Base-by-base conservation (phyloP, 2,888 invertebrate genomes). In the Drosophila neotestacea region DNA sequence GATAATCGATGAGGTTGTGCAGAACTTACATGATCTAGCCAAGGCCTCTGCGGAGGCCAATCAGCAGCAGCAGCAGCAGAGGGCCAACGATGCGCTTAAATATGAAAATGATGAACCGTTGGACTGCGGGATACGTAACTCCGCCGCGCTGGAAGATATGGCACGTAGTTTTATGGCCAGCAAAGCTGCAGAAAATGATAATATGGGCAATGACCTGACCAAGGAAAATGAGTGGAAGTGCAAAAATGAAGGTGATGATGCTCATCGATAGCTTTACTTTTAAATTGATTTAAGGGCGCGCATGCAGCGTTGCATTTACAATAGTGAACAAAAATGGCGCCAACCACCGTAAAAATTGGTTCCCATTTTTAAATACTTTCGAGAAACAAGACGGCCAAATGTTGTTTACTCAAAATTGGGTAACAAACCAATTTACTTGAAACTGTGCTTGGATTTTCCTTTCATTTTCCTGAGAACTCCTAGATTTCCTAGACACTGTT, bases 91-190 rank as follows among this genome's bases (percentile, higher is more conserved):
- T 27, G 50, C 79, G n/a, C 62, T 76, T 38, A 85, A 80, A 54
- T 76, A 79, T 28, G 81, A 85, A 10, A 70, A 71, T 41, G 89
- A 89, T 2, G 79, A 78, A 34, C 91, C 91, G 3, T 71, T 91
- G 39, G 91, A 91, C 65, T 91, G 91, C 50, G 91, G 88, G 7
- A 77, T 88, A 11, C 86, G 85, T 27, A 80, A 79, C 10, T 67
- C 85, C 6, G 59, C 67, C 7, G 71, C 74, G 1, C 61, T 88
- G 6, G 87, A 86, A 46, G 78, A 85, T 42, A 81, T 87, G 69
- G 81, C 83, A 2, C 75, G 81, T 47, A 83, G 30, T 30, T 81
- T 77, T 36, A 81, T 85, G 63, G 78, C 70, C 58, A 81, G 50
- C 59, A 79, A 72, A 38, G 61, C 50, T 4, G 52, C 64, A 11